Evolutionary conservation across 2,888 invertebrate genomes (phyloP), one percentile per base, ranked within the genome.

Genomic region (Piscicola geometra): DNA sequence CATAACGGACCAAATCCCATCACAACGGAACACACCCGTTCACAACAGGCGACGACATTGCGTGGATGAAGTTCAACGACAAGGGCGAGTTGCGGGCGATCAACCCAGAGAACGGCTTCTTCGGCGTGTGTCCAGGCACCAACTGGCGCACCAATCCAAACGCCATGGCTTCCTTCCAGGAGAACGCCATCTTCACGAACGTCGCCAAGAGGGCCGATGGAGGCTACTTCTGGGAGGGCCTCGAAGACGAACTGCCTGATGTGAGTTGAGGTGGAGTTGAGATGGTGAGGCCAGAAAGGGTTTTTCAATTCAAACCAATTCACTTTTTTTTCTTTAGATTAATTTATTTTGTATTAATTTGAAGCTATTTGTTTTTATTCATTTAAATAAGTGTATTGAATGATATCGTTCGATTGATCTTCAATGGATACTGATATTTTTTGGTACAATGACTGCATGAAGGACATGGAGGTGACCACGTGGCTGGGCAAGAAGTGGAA

Each of bases 61-160:
- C 81, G 35, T 81, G 81, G 81, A 81, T 81, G 81, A 79, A 79
- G 71, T 81, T 82, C 76, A 79, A 80, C 75, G 77, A 79, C 5
- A 77, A 81, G n/a, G 81, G 81, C 12, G 77, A 76, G 52, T 77
- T 81, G 64, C 56, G 79, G 15, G 81, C 78, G 32, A 82, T 81
- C 78, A 81, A 81, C 71, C 81, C 81, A 12, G 81, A 81, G 73
- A 71, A 75, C 52, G 81, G 81, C 41, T 81, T 81, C 79, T 81
- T 81, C 68, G 81, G 81, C 12, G 81, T 81, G 15, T 81, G 81
- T 47, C 81, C 81, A 9, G 80, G 79, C 15, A 79, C 79, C 32
- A 79, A 78, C 77, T 74, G 71, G 76, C 74, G 76, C 66, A 81
- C 81, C 12, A 81, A 81, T 56, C 81, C 81, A 1, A 78, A 79